Conservation (phyloP, 2,888 invertebrate genomes). For the Autographa gamma region DNA sequence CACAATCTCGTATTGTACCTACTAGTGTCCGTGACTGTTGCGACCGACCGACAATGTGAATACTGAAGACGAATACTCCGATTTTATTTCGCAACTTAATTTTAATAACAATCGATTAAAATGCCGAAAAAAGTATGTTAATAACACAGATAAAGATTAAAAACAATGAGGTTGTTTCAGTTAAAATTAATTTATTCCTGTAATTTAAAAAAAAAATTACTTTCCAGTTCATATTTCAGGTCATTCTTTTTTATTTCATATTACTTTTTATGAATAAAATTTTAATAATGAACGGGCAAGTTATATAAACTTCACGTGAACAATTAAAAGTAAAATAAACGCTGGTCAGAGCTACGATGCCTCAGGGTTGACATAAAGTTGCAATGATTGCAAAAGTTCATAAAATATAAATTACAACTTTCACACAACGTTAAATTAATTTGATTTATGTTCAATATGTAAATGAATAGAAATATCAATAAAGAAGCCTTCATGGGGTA, state of each 20-base stretch:
- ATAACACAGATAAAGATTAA: slow-evolving; percentile 10
- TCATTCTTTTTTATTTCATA: not conserved
- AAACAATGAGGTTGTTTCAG: not conserved
- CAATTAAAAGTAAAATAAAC: not conserved
- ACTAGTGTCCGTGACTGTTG: slow-evolving; percentile 54
- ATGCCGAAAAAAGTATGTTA: slow-evolving; percentile 21
- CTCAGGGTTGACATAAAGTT: not conserved
- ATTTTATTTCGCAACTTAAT: slow-evolving; percentile 32
- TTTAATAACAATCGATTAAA: slow-evolving; percentile 14
- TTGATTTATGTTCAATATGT: not conserved
- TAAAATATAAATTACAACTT: not conserved
- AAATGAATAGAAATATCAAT: not conserved
- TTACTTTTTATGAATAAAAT: not conserved
- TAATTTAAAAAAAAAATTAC: not conserved
- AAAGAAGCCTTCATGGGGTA: too few species aligned
- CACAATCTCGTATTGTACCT: slow-evolving; percentile 69
- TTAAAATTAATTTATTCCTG: not conserved
- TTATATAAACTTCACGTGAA: not conserved
- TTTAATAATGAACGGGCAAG: not conserved
- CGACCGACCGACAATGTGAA: slow-evolving; percentile 54
- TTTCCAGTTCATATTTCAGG: not conserved
- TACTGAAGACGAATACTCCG: slow-evolving; percentile 26
- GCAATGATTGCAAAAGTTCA: not conserved
- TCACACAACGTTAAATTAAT: not conserved
- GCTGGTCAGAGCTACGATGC: too few species aligned